phyloP scores from a whole-genome alignment of 2,113 vertebrate species.

The Helogale parvula region DNA sequence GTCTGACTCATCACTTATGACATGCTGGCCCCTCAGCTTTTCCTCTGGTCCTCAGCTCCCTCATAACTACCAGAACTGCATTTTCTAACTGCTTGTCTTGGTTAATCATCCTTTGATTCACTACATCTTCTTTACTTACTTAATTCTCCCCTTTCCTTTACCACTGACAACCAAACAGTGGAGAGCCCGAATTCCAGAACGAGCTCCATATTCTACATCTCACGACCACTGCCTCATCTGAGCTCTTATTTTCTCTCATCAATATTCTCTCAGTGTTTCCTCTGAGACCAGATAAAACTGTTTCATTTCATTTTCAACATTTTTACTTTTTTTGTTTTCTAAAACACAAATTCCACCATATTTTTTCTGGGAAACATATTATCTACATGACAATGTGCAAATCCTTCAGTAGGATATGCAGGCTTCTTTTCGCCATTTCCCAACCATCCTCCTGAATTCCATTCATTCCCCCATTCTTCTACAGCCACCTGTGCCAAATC shows the following conservation, averaged over 20 bases:
- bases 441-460: neutral
- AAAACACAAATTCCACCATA: neutral
- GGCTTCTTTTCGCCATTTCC: neutral
- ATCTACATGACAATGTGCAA: neutral
- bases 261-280: neutral
- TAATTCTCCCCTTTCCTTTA: neutral
- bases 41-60: neutral
- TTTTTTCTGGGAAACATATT: neutral
- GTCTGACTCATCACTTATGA: neutral
- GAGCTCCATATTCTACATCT: neutral
- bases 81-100: neutral
- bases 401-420: neutral
- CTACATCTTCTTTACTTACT: neutral
- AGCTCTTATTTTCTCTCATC: neutral
- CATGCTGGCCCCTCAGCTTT: neutral
- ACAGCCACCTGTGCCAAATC: neutral
- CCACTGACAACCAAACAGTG: neutral
- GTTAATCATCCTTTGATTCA: neutral
- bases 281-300: neutral
- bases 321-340: neutral
- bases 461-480: neutral
- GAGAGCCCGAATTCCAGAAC: neutral
- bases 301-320: neutral
- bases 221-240: neutral
- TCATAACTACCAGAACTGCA: neutral